phyloP scores from a whole-genome alignment of 2,797 vertebrate genomes.

The Sebastiscus albofasciatus region DNA sequence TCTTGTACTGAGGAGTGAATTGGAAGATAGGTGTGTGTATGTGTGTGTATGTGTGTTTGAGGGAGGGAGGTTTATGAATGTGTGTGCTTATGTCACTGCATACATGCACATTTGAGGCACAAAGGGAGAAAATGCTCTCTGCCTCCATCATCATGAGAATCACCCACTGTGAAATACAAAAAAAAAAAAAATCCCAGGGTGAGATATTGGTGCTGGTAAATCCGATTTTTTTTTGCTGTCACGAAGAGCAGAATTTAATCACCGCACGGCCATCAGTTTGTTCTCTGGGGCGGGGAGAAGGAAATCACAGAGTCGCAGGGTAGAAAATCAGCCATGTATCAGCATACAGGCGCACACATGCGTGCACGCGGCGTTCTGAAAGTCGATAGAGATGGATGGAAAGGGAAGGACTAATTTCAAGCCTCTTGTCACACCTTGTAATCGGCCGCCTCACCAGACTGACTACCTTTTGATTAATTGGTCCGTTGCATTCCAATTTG shows the following conservation, averaged over 20 bases:
- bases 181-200: conserved; percentile 13
- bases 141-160: conserved; percentile 29
- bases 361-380: not conserved
- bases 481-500: conserved; percentile 69
- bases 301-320: conserved; percentile 51
- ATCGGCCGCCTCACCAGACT: conserved; percentile 54
- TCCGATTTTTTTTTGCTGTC: conserved; percentile 49
- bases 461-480: conserved; percentile 71
- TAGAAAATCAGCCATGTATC: conserved; percentile 63
- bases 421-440: conserved; percentile 65
- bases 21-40: conserved; percentile 15
- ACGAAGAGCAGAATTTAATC: conserved; percentile 60
- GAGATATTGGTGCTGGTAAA: conserved; percentile 55
- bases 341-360: conserved; percentile 35
- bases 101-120: conserved; percentile 14
- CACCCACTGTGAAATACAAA: conserved; percentile 32
- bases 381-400: conserved; percentile 66
- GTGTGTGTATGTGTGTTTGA: not conserved
- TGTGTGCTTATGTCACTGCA: conserved; percentile 30
- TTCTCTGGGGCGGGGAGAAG: conserved; percentile 48
- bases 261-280: conserved; percentile 38
- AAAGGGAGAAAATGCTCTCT: conserved; percentile 16
- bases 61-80: conserved; percentile 5
- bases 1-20: conserved; percentile 46
- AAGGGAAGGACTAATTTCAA: conserved; percentile 65